Base-by-base conservation (phyloP, 2,797 vertebrate species). In the Chelon labrosus region DNA sequence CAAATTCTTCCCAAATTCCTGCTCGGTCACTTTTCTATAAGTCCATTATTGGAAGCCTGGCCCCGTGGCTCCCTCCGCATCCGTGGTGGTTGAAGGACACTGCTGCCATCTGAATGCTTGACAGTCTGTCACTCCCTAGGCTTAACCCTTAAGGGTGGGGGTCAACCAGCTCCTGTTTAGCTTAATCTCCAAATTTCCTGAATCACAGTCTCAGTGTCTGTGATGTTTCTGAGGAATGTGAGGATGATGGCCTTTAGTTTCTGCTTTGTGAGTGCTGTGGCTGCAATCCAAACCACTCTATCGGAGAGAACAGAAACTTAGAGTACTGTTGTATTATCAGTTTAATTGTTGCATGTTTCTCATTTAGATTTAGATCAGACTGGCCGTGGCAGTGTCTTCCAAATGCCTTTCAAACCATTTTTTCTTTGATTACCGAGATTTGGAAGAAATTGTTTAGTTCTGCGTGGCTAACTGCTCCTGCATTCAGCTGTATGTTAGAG, bases 1-100 rank as follows among this genome's bases (percentile, higher is more conserved):
- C 56, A 20, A 38, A 91, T 88, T 87, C 71, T 68, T 78, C 44
- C 10, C 22, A 60, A 54, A 85, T 89, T 83, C 84, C 54, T 81
- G 41, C 56, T 25, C 3, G 63, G 76, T 79, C 82, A 81, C 64
- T 60, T 66, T n/a, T 73, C 84, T 82, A 16, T 81, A 27, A 10
- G 51, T 5, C 64, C 60, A 53, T 82, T 82, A 60, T 83, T 58
- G 53, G 42, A n/a, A 1, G n/a, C 0, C 3, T 22, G 55, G 38
- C 64, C 19, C 52, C 0, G 4, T 64, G 55, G 70, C 57, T 47
- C 38, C 22, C 8, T 38, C 37, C 12, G 1, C 27, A 19, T 49
- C n/a, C n/a, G 3, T 9, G 22, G 37, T 5, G 39, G 31, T 19
- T 19, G 31, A 70, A 69, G 55, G 52, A 47, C 17, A 41, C 31